Evolutionary conservation across 2,888 invertebrate species (phyloP).

Genomic region (Scaptomyza cyrtandrae): DNA sequence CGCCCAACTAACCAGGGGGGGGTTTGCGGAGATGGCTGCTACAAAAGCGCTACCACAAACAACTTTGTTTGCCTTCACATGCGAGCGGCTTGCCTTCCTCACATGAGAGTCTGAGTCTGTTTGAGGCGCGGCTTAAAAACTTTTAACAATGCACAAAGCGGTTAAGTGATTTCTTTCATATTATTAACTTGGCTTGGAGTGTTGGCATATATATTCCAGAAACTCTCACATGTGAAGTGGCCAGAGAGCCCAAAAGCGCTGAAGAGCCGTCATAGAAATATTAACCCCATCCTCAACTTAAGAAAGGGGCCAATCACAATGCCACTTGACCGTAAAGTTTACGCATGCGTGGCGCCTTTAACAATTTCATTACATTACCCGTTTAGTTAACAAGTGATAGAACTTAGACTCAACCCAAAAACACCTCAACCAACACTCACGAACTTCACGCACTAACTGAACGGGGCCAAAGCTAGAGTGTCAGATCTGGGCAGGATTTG

Average conservation of each 20-base stretch:
- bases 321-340: constrained; percentile 69
- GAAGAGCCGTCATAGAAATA: constrained; percentile 39
- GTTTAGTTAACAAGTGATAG: constrained; percentile 29
- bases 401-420: constrained; percentile 5
- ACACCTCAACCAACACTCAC: constrained; percentile 55
- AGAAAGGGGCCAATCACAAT: constrained; percentile 20
- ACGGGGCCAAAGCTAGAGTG: background rate
- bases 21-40: background rate
- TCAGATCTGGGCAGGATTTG: constrained; percentile 34
- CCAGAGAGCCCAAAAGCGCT: constrained; percentile 13
- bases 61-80: constrained; percentile 76
- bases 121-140: constrained; percentile 80
- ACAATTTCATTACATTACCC: constrained; percentile 37
- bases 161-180: constrained; percentile 81
- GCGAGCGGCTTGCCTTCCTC: constrained; percentile 37
- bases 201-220: constrained; percentile 33
- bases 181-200: constrained; percentile 82
- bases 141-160: constrained; percentile 82
- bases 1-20: constrained; percentile 43
- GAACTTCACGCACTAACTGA: constrained; percentile 71
- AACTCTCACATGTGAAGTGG: constrained; percentile 41
- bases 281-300: background rate
- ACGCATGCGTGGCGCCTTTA: constrained; percentile 67
- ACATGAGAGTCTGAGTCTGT: constrained; percentile 52
- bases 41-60: constrained; percentile 79